A percentile compares a stretch with the other conserved stretches of the same genome.
Evolutionary conservation across 2,888 invertebrate species (phyloP).

Genomic region (Dastarcus helophoroides): DNA sequence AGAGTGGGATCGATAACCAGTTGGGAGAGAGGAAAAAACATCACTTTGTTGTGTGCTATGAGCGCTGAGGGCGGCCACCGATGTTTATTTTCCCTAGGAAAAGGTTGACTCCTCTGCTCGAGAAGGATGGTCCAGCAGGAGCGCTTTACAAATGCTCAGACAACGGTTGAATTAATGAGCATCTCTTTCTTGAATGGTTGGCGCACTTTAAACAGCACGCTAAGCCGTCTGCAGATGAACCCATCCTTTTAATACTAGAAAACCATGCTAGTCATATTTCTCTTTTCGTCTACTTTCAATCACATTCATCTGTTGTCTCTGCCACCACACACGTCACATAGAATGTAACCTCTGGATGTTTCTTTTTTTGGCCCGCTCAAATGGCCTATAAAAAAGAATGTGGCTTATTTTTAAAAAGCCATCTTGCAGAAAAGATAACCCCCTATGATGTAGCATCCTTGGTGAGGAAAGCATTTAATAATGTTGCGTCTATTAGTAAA

Average conservation of each 20-base stretch:
- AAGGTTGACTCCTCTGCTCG: slow-evolving; percentile 28
- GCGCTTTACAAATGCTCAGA: slow-evolving; percentile 23
- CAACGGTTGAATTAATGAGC: slow-evolving; percentile 21
- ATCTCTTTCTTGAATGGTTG: slow-evolving; percentile 19
- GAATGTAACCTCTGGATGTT: slow-evolving; percentile 17
- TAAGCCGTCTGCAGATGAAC: slow-evolving; percentile 17
- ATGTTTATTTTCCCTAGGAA: too few relatives aligned
- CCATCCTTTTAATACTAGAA: slow-evolving; percentile 24
- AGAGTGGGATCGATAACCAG: too few relatives aligned
- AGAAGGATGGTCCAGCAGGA: slow-evolving; percentile 32
- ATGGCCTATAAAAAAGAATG: slow-evolving; percentile 22
- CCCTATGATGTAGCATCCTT: slow-evolving; percentile 23
- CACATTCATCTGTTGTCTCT: slow-evolving; percentile 16
- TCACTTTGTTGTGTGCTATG: slow-evolving; percentile 35
- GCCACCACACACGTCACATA: too few relatives aligned
- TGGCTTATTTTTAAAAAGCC: too few relatives aligned
- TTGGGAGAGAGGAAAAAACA: slow-evolving; percentile 32
- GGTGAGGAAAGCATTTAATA: slow-evolving; percentile 14
- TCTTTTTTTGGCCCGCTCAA: slow-evolving; percentile 22
- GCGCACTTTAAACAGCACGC: slow-evolving; percentile 16
- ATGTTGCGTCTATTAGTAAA: slow-evolving; percentile 23
- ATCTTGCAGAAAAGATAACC: too few relatives aligned
- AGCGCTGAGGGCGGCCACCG: slow-evolving; percentile 34
- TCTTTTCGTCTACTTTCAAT: slow-evolving; percentile 16
- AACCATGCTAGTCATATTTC: slow-evolving; percentile 24